Evolutionary conservation across 1,140 invertebrate genomes (phyloP).

Genomic region (Lethocerus indicus): DNA sequence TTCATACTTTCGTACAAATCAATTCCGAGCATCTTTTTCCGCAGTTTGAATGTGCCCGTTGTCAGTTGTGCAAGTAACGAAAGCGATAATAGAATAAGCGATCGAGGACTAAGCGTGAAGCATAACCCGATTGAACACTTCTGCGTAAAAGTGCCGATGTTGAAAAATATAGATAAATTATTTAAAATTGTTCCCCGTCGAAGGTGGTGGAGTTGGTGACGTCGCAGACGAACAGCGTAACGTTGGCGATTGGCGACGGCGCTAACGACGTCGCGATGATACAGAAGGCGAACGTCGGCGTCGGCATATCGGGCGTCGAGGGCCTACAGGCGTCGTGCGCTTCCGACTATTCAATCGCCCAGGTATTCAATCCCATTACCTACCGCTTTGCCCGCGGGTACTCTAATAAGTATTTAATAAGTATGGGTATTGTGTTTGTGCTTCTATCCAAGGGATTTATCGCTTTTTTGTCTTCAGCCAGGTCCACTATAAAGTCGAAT

Average conservation of each 20-base stretch:
- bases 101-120: too few relatives aligned
- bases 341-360: constrained; percentile 92
- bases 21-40: too few relatives aligned
- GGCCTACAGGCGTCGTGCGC: constrained; percentile 95
- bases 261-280: constrained; percentile 99
- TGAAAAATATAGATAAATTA: too few relatives aligned
- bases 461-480: neutral
- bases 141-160: too few relatives aligned
- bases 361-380: constrained; percentile 24
- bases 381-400: neutral
- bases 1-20: too few relatives aligned
- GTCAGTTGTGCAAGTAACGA: too few relatives aligned
- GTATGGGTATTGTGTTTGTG: neutral
- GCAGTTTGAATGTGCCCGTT: too few relatives aligned
- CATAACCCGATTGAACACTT: too few relatives aligned
- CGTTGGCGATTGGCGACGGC: constrained; percentile 94
- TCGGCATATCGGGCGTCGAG: constrained; percentile 97
- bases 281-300: constrained; percentile 82
- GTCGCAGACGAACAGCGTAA: constrained; percentile 66
- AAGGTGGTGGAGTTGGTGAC: constrained; percentile 92
- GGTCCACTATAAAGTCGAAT: neutral
- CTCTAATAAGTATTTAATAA: neutral
- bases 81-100: too few relatives aligned
- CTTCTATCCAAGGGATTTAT: neutral
- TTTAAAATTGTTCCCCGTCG: too few relatives aligned